These are phyloP conservation scores for Coronaproctus castanopsis DNA, from an alignment of 2,888 invertebrate genomes.

Conservation along the genomic window DNA sequence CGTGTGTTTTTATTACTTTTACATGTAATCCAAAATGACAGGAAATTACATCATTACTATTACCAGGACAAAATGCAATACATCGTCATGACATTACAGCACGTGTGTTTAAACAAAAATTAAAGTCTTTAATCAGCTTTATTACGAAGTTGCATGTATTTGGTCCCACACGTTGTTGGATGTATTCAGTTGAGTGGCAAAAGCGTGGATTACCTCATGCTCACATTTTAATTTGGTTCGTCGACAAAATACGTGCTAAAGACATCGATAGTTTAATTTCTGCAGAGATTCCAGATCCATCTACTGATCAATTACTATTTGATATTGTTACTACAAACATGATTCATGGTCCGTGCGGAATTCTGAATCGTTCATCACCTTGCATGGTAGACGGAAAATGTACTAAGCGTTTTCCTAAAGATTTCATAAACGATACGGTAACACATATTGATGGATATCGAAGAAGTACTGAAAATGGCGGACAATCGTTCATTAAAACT, in stretches of 20 bases:
- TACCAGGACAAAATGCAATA: constrained; percentile 16
- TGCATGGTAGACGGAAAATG: constrained; percentile 17
- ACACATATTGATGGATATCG: constrained; percentile 23
- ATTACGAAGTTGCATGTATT: constrained; percentile 19
- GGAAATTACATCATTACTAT: constrained; percentile 21
- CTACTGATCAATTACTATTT: constrained; percentile 21
- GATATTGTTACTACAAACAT: constrained; percentile 20
- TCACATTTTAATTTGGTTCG: constrained; percentile 22
- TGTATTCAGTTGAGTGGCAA: constrained; percentile 23
- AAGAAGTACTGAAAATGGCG: constrained; percentile 13
- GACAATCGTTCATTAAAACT: constrained; percentile 17
- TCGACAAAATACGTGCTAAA: constrained; percentile 17
- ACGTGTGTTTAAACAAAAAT: constrained; percentile 21
- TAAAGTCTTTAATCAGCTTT: constrained; percentile 17
- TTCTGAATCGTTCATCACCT: constrained; percentile 16
- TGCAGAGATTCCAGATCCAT: constrained; percentile 21
- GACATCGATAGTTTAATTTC: constrained; percentile 23
- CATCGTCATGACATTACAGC: constrained; percentile 21
- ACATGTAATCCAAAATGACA: constrained; percentile 25
- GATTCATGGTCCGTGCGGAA: constrained; percentile 21
- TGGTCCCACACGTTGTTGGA: constrained; percentile 17
- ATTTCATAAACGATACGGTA: constrained; percentile 20
- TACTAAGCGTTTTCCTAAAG: constrained; percentile 20
- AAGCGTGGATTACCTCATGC: constrained; percentile 23
- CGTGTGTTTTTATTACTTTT: constrained; percentile 25